phyloP scores from a whole-genome alignment of 2,797 vertebrate species.

The Crossoptilon crossoptilon region DNA sequence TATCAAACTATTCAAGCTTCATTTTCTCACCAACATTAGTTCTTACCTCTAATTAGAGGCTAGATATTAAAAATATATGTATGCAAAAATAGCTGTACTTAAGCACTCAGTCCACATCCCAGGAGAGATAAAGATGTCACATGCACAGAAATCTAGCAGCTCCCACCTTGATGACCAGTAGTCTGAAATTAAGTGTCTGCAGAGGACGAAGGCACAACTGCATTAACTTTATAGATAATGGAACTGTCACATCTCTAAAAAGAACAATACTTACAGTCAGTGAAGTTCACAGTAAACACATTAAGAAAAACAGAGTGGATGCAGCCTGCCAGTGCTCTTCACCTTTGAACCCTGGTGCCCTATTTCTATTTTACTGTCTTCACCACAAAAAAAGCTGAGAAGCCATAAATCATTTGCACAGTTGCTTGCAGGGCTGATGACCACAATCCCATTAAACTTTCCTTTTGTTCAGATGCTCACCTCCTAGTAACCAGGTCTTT shows the following conservation, averaged over 20 bases:
- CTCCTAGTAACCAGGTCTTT: background rate
- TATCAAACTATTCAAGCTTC: background rate
- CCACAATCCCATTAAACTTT: background rate
- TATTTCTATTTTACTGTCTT: constrained; percentile 24
- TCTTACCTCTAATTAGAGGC: background rate
- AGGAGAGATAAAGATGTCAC: background rate
- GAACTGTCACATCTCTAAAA: background rate
- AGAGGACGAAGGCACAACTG: background rate
- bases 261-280: background rate
- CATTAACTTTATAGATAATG: background rate
- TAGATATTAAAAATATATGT: background rate
- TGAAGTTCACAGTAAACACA: background rate
- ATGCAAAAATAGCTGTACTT: background rate
- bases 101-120: background rate
- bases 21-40: background rate
- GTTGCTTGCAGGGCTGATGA: background rate
- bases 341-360: background rate
- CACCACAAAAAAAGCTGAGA: background rate
- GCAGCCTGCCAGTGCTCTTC: background rate
- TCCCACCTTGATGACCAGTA: background rate
- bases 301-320: background rate
- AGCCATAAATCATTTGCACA: background rate
- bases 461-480: background rate
- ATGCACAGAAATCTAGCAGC: background rate
- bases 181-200: background rate